Evolutionary conservation across 2,888 invertebrate genomes (phyloP).

Genomic region (Molanna angustata): DNA sequence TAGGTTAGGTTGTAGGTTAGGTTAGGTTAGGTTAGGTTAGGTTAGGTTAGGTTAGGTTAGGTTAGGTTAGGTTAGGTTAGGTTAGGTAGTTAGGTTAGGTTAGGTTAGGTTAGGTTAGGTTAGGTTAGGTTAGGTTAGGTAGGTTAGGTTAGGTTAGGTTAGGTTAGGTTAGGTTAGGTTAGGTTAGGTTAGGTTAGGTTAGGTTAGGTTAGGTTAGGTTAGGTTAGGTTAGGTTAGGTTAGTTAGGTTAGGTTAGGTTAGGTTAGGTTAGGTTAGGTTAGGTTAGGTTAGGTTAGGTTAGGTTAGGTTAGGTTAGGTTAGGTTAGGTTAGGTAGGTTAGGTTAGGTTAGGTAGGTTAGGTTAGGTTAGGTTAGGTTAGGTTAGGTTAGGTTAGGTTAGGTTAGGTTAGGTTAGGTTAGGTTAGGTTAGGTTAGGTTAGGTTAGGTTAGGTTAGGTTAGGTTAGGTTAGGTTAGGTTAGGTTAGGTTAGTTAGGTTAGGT

Average conservation of each 20-base stretch:
- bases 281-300: constrained; percentile 13
- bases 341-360: constrained; percentile 10
- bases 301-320: constrained; percentile 10
- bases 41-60: constrained; percentile 27
- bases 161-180: constrained; percentile 32
- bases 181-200: constrained; percentile 32
- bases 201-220: constrained; percentile 26
- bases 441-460: constrained; percentile 10
- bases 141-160: constrained; percentile 29
- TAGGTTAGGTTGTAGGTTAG: constrained; percentile 12
- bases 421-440: constrained; percentile 8
- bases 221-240: constrained; percentile 32
- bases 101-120: constrained; percentile 33
- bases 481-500: constrained; percentile 18
- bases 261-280: constrained; percentile 21
- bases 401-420: constrained; percentile 20
- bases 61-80: constrained; percentile 27
- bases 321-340: constrained; percentile 2
- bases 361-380: constrained; percentile 16
- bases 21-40: constrained; percentile 26
- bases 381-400: constrained; percentile 21
- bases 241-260: constrained; percentile 21
- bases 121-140: constrained; percentile 31
- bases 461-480: constrained; percentile 18
- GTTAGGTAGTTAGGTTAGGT: constrained; percentile 30